phyloP scores from a whole-genome alignment of 2,888 invertebrate species.

The Punctoribates punctum region DNA sequence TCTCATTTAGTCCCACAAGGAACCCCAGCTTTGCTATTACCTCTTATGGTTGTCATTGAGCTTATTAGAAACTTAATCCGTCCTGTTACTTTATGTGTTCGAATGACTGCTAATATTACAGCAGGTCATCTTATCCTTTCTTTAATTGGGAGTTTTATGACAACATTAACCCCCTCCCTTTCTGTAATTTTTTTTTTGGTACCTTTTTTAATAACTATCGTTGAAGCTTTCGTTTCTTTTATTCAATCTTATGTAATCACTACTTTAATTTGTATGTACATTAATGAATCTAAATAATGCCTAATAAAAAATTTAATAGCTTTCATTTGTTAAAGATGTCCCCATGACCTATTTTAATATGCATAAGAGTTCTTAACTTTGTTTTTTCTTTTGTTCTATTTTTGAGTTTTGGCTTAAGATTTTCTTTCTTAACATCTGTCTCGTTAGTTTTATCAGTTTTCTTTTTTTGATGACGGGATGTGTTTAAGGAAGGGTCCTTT shows the following conservation, averaged over 20 bases:
- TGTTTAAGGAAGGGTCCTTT: slow-evolving; percentile 50
- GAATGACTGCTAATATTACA: slow-evolving; percentile 72
- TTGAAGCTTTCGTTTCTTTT: slow-evolving; percentile 63
- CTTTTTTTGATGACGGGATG: slow-evolving; percentile 51
- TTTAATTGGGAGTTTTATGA: slow-evolving; percentile 56
- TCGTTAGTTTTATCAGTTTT: slow-evolving; percentile 47
- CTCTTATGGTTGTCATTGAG: slow-evolving; percentile 73
- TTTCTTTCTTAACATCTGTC: too few relatives aligned
- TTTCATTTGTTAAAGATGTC: slow-evolving; percentile 49
- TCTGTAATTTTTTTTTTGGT: too few relatives aligned
- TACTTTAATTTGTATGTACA: slow-evolving; percentile 64
- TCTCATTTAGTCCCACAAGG: slow-evolving; percentile 67
- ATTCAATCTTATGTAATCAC: slow-evolving; percentile 67
- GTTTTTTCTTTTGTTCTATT: too few relatives aligned
- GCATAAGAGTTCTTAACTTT: slow-evolving; percentile 48
- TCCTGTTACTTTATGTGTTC: slow-evolving; percentile 66
- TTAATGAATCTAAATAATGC: slow-evolving; percentile 59
- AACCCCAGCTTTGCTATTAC: slow-evolving; percentile 65
- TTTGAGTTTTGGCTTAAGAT: too few relatives aligned
- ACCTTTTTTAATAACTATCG: too few relatives aligned
- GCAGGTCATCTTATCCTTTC: slow-evolving; percentile 67
- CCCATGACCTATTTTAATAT: slow-evolving; percentile 50
- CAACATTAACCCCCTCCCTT: slow-evolving; percentile 2
- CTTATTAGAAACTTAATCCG: slow-evolving; percentile 69
- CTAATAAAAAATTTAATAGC: slow-evolving; percentile 39